Evolutionary conservation across 2,888 invertebrate genomes (phyloP), one percentile per base, ranked within the genome.

Genomic region (Drosophila setosimentum): DNA sequence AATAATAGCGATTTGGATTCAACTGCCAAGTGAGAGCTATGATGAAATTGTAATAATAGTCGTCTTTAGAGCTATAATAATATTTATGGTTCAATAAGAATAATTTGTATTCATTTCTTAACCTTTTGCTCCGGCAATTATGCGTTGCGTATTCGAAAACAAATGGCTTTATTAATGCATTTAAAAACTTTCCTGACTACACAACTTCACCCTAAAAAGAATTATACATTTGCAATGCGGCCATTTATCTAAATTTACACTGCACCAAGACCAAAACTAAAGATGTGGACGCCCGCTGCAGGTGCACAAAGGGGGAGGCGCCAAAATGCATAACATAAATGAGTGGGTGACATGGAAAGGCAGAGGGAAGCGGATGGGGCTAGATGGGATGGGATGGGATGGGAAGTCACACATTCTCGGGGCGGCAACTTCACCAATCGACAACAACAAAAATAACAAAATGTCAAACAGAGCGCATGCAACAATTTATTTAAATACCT

Each of bases 401-500:
- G 35, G 69, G 30, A 29, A 30, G 55, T 18, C 40, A 40, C 45
- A 59, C 50, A 68, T 69, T 59, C 40, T 59, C 11, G 37, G 45
- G 57, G 40, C 49, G 37, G 59, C 53, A 72, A 74, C 87, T 78
- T 76, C 78, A 88, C 78, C 89, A 90, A 91, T 87, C 91, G 45
- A 45, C 45, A 90, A 86, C 83, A 74, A 57, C 83, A 51, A 83
- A 90, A 87, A 84, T 87, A 90, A 86, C 80, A 70, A 91, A 90
- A 89, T 91, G 91, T 91, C 92, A 89, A 91, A 91, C 80, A 81
- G 76, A 89, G 87, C 81, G 76, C 91, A 82, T 76, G 82, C 87
- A 83, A 83, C 91, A 91, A 91, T 91, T 88, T 91, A 91, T 91
- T 91, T 86, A 84, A 89, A 90, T 86, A 88, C 78, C 79, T 82